phyloP scores from a whole-genome alignment of 2,888 invertebrate genomes.

The Orchesellides sinensis region DNA sequence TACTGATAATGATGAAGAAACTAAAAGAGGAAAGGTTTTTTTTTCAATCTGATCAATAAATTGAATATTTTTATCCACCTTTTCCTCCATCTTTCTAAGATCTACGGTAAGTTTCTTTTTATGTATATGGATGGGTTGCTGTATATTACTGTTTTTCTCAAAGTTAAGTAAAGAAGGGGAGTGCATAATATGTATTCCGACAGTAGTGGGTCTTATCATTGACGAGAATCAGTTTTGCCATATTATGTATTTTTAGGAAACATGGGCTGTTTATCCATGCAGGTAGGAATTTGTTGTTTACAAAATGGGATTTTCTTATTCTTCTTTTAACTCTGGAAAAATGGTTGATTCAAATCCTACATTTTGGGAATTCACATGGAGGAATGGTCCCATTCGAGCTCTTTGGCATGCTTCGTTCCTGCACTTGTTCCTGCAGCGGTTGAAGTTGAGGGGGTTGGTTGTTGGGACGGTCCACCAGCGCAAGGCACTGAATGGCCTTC shows the following conservation, averaged over 20 bases:
- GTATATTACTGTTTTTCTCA: conserved; percentile 48
- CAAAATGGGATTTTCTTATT: conserved; percentile 49
- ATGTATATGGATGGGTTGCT: conserved; percentile 52
- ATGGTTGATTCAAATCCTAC: conserved; percentile 49
- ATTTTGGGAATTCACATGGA: conserved; percentile 72
- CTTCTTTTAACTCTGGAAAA: conserved; percentile 42
- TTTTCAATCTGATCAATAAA: conserved; percentile 10
- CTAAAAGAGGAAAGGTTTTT: conserved; percentile 21
- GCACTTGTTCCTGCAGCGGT: conserved; percentile 45
- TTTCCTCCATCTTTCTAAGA: conserved; percentile 25
- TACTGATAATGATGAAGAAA: conserved; percentile 13
- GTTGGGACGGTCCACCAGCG: conserved; percentile 60
- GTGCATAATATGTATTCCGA: conserved; percentile 52
- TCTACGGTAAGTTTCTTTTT: conserved; percentile 17
- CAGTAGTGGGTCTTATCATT: conserved; percentile 47
- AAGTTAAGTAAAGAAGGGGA: conserved; percentile 37
- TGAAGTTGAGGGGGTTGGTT: conserved; percentile 55
- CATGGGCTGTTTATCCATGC: background rate
- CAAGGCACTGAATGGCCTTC: conserved; percentile 57
- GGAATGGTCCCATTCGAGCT: conserved; percentile 75
- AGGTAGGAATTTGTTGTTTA: conserved; percentile 29
- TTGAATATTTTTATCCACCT: conserved; percentile 28
- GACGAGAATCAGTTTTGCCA: conserved; percentile 46
- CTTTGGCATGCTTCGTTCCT: conserved; percentile 70
- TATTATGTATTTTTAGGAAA: background rate